Base-by-base conservation (phyloP, 2,797 vertebrate genomes). In the Pseudochaenichthys georgianus region DNA sequence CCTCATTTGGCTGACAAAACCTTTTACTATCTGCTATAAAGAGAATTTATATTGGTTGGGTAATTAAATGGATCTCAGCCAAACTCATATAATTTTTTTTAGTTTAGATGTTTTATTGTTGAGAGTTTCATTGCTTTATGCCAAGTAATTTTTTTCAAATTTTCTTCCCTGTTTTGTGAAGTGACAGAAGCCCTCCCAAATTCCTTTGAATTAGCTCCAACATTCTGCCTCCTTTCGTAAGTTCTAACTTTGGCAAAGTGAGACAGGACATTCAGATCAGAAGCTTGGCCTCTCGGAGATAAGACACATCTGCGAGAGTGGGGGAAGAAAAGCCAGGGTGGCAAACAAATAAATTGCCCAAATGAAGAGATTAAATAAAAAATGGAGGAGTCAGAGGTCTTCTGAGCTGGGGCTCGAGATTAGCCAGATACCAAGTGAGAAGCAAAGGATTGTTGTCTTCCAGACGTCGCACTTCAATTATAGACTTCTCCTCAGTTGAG, bases 361-460 rank as follows among this genome's bases (percentile, higher is more conserved):
- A 89, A 87, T 81, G 68, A 78, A 81, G 67, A 77, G 72, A 79
- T 72, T 71, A 72, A 82, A 86, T 81, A 72, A 78, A 89, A 89
- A 88, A 91, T 77, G 52, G 51, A 77, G 83, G 83, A 89, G 86
- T 87, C 82, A 85, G 75, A 86, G 71, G 80, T 87, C 85, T 72
- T 79, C 75, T 57, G 79, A 89, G 82, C 34, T 83, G 87, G 88
- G 74, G 75, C 62, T 69, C 91, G 93, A 94, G 75, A 91, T 88
- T 87, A 91, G 64, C 92, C 93, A 94, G 92, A 91, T 73, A 81
- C 84, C 57, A 43, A 70, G 60, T 50, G 67, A 83, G 76, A 81
- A 88, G 80, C 89, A 82, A 84, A 75, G 75, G 41, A 77, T 63
- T 53, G 85, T 83, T 86, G 86, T 88, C 81, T 80, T 79, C 73